These are phyloP conservation scores for Pardosa pseudoannulata DNA, from an alignment of 2,888 invertebrate genomes.

Conservation along the genomic window DNA sequence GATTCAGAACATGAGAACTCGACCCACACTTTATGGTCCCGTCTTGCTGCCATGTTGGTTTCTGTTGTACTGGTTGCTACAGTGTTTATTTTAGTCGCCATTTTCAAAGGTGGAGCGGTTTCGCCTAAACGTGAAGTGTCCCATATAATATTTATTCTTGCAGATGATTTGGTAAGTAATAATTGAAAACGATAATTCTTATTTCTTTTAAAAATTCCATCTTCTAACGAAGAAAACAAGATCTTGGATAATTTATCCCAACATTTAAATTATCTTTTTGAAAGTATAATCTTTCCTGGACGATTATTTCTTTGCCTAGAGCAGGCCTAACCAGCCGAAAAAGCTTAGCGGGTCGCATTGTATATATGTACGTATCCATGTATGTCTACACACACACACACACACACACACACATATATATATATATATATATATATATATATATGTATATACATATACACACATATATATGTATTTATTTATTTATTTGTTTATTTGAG, in stretches of 20 bases:
- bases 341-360: too few relatives aligned
- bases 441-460: neutral
- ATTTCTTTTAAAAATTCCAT: too few relatives aligned
- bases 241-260: too few relatives aligned
- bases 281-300: too few relatives aligned
- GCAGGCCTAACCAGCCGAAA: too few relatives aligned
- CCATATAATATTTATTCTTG: constrained; percentile 88
- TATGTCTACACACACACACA: neutral
- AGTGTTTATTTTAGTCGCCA: constrained; percentile 46
- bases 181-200: neutral
- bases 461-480: too few relatives aligned
- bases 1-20: constrained; percentile 52
- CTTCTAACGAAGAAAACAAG: too few relatives aligned
- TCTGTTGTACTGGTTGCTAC: constrained; percentile 49
- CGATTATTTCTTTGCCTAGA: too few relatives aligned
- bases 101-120: neutral
- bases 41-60: constrained; percentile 54
- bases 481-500: too few relatives aligned
- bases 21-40: constrained; percentile 34
- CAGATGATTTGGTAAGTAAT: constrained; percentile 89
- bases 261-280: too few relatives aligned
- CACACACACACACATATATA: neutral
- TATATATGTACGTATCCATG: neutral
- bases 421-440: neutral
- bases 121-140: constrained; percentile 78